Percentiles rank a stretch among this genome's conserved stretches.
These are phyloP conservation scores for Tauraco hartlaubi DNA, from an alignment of 2,797 vertebrate species.

Conservation along the genomic window DNA sequence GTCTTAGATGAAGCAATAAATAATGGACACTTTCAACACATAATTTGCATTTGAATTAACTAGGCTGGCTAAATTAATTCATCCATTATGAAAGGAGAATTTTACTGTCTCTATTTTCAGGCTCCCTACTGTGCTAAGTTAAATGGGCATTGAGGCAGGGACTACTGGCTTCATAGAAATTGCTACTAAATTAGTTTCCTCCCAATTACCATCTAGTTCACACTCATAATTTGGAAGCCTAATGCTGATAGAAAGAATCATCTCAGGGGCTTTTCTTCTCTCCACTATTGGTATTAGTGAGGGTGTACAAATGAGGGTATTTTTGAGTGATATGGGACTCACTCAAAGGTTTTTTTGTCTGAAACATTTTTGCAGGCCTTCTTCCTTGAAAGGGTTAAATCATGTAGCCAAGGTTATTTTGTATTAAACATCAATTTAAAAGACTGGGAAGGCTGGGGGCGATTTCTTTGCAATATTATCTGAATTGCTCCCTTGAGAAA, in stretches of 20 bases:
- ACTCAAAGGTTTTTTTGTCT: not conserved
- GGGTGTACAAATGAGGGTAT: not conserved
- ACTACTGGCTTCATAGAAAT: constrained; percentile 22
- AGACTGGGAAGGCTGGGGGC: not conserved
- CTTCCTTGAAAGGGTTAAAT: not conserved
- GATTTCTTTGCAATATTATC: not conserved
- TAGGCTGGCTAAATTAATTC: constrained; percentile 65
- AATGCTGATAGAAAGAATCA: not conserved
- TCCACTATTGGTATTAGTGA: not conserved
- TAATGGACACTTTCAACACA: constrained; percentile 58
- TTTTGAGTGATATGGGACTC: not conserved
- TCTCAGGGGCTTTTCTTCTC: not conserved
- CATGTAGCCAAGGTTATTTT: not conserved
- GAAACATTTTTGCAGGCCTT: not conserved
- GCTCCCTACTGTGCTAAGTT: constrained; percentile 26
- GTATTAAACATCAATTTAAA: not conserved
- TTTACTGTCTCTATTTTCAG: constrained; percentile 58
- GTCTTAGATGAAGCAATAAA: constrained; percentile 63
- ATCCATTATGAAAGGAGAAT: constrained; percentile 57
- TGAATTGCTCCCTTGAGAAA: not conserved
- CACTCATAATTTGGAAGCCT: not conserved
- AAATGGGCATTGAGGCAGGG: constrained; percentile 1
- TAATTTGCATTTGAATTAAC: constrained; percentile 71
- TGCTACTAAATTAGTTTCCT: constrained; percentile 15
- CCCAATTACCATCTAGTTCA: not conserved